phyloP scores from a whole-genome alignment of 2,113 vertebrate genomes.

The Gadus chalcogrammus region DNA sequence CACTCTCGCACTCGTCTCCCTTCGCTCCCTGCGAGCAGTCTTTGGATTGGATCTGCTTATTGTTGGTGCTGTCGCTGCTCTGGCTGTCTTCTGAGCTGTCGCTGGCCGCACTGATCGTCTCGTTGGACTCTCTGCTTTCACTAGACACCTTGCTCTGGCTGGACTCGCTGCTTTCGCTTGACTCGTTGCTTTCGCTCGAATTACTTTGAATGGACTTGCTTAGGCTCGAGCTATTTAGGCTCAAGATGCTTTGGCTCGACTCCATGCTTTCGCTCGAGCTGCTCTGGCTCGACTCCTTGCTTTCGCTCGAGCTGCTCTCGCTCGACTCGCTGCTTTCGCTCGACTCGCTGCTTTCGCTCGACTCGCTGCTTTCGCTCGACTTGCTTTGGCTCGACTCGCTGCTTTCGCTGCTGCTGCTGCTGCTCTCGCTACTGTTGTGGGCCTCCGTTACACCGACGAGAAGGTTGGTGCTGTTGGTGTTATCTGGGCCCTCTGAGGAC shows the following conservation, averaged over 20 bases:
- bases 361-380: neutral
- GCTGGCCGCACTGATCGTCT: constrained; percentile 34
- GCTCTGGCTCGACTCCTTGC: constrained; percentile 16
- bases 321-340: neutral
- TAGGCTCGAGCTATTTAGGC: neutral
- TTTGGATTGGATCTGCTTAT: constrained; percentile 19
- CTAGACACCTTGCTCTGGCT: constrained; percentile 26
- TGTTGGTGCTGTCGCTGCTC: constrained; percentile 45
- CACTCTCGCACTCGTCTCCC: constrained; percentile 61
- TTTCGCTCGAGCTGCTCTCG: constrained; percentile 30
- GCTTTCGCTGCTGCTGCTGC: neutral
- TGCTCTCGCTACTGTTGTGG: too few relatives aligned
- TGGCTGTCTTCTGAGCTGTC: constrained; percentile 46
- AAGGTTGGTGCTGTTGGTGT: too few relatives aligned
- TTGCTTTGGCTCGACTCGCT: constrained; percentile 21
- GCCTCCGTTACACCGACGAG: too few relatives aligned
- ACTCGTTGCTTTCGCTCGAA: neutral
- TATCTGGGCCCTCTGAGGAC: neutral
- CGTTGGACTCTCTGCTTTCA: constrained; percentile 33
- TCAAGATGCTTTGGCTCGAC: constrained; percentile 23
- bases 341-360: constrained; percentile 25
- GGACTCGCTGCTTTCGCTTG: neutral
- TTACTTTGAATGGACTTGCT: too few relatives aligned
- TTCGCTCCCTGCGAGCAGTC: constrained; percentile 52
- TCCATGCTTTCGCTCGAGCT: constrained; percentile 6